These are phyloP conservation scores for Nasonovia ribisnigri DNA, from an alignment of 2,888 invertebrate species.

Conservation along the genomic window DNA sequence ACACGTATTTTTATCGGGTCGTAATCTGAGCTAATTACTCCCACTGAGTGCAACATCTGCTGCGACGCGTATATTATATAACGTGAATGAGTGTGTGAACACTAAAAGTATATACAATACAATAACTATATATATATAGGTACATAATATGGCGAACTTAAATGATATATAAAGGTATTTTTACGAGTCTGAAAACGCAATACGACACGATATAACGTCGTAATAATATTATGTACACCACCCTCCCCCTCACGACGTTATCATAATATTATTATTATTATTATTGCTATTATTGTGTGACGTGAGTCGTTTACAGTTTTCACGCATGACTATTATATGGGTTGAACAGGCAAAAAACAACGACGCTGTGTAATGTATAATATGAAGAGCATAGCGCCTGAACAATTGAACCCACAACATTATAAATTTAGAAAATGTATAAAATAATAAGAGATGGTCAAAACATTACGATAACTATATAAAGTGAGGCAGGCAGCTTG, in stretches of 20 bases:
- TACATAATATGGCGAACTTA: not conserved
- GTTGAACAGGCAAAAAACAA: not conserved
- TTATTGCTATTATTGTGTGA: not conserved
- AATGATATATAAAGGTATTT: not conserved
- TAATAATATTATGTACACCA: not conserved
- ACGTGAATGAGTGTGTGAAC: not conserved
- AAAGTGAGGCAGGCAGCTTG: not conserved
- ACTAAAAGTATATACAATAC: not conserved
- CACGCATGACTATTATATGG: not conserved
- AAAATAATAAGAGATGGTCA: not conserved
- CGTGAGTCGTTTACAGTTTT: not conserved
- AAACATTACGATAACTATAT: not conserved
- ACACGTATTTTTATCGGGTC: conserved; percentile 59
- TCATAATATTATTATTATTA: not conserved
- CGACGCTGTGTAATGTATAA: not conserved
- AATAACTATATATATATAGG: not conserved
- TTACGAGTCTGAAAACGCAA: conserved; percentile 25
- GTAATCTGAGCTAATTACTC: conserved; percentile 64
- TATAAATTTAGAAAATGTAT: not conserved
- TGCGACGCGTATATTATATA: not conserved
- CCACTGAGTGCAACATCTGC: conserved; percentile 27
- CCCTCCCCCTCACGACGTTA: not conserved
- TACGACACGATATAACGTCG: conserved; percentile 20
- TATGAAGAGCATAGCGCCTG: not conserved
- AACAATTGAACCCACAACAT: not conserved